phyloP scores from a whole-genome alignment of 2,113 vertebrate genomes.

The Mandrillus leucophaeus region DNA sequence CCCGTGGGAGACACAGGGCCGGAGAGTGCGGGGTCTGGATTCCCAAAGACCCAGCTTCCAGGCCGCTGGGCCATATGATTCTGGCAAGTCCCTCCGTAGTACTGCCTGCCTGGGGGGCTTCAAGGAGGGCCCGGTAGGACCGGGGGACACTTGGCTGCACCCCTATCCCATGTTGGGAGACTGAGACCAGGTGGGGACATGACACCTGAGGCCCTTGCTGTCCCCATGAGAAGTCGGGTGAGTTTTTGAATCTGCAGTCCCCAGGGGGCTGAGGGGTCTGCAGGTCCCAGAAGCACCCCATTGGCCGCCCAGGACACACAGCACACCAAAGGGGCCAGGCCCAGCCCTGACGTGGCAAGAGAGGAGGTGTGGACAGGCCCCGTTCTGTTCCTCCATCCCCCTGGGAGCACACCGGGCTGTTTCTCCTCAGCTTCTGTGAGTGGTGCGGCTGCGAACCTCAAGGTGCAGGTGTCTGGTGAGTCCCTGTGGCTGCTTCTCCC shows the following conservation, averaged over 20 bases:
- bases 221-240: background rate
- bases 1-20: rapidly evolving
- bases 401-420: rapidly evolving
- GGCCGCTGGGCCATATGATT: background rate
- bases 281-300: too few relatives aligned
- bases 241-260: background rate
- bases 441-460: rapidly evolving
- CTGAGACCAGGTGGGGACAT: background rate
- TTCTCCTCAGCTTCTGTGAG: rapidly evolving
- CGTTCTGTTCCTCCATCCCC: rapidly evolving
- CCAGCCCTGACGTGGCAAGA: background rate
- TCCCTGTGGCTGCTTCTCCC: rapidly evolving
- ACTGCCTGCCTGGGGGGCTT: background rate
- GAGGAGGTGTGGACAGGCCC: rapidly evolving
- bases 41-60: rapidly evolving
- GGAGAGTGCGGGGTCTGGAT: background rate
- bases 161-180: background rate
- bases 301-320: background rate
- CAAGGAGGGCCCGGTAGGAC: rapidly evolving
- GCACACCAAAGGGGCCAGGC: background rate
- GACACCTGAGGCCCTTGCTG: background rate
- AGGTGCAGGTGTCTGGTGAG: rapidly evolving
- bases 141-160: too few relatives aligned
- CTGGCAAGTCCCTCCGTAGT: rapidly evolving
- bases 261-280: rapidly evolving